A percentile compares a stretch with the other conserved stretches of the same genome.
These are phyloP conservation scores for Agapostemon virescens DNA, from an alignment of 2,888 invertebrate species.

Conservation along the genomic window DNA sequence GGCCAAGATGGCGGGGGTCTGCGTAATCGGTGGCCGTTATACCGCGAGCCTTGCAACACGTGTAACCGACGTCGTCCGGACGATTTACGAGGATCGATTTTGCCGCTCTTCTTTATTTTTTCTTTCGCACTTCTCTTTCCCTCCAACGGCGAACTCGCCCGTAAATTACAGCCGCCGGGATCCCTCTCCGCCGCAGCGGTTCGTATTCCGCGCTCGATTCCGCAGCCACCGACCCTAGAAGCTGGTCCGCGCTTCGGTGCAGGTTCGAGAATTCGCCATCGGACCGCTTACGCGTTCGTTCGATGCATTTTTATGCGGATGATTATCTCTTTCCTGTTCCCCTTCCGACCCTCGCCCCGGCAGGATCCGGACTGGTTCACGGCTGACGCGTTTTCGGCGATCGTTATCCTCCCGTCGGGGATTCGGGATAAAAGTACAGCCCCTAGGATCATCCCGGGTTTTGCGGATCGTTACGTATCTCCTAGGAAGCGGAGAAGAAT, in stretches of 20 bases:
- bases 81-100: conserved; percentile 65
- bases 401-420: conserved; percentile 50
- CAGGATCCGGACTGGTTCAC: conserved; percentile 36
- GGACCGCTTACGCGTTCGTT: conserved; percentile 64
- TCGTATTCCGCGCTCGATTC: not conserved
- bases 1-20: conserved; percentile 35
- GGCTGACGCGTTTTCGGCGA: conserved; percentile 50
- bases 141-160: conserved; percentile 58
- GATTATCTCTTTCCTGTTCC: conserved; percentile 57
- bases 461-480: conserved; percentile 34
- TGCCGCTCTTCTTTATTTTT: conserved; percentile 50
- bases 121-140: conserved; percentile 29
- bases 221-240: conserved; percentile 21
- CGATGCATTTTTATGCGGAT: conserved; percentile 67
- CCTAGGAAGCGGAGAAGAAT: not conserved
- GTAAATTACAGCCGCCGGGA: conserved; percentile 57
- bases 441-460: conserved; percentile 18
- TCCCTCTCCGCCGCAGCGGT: conserved; percentile 9
- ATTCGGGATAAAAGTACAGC: conserved; percentile 32
- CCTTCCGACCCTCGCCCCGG: not conserved
- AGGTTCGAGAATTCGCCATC: conserved; percentile 62
- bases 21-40: conserved; percentile 59
- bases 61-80: conserved; percentile 60
- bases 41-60: conserved; percentile 62
- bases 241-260: not conserved